Percentiles rank a stretch among this genome's conserved stretches.
Conservation (phyloP, 2,113 vertebrate species). For the Pteruthius melanotis region DNA sequence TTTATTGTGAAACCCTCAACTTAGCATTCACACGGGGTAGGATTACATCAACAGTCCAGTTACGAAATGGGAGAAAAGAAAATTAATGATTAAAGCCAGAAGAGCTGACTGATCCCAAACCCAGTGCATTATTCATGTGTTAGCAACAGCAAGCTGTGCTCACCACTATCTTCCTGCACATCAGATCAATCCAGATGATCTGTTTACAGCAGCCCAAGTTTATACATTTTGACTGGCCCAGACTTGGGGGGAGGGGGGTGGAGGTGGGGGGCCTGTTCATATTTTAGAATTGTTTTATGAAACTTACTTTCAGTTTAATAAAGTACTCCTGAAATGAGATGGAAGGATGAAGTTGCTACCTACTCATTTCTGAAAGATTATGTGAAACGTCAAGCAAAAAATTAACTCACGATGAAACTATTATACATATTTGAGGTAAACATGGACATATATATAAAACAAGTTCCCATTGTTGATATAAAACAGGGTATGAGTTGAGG, state of each 20-base stretch:
- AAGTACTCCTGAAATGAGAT: not conserved
- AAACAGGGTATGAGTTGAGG: not conserved
- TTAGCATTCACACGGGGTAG: not conserved
- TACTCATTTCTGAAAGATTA: not conserved
- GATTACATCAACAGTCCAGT: slow-evolving; percentile 16
- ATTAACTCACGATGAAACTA: not conserved
- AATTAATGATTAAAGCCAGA: slow-evolving; percentile 44
- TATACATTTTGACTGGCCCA: not conserved
- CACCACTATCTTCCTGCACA: not conserved
- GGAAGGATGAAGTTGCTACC: not conserved
- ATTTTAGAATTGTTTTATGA: not conserved
- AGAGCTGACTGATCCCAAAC: not conserved
- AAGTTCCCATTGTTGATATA: not conserved
- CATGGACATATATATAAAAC: not conserved
- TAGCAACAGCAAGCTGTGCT: not conserved
- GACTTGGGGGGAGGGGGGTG: not conserved
- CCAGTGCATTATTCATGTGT: not conserved
- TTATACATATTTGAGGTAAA: not conserved
- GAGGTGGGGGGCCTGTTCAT: too few relatives aligned
- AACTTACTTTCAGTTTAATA: not conserved
- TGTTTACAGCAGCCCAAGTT: not conserved
- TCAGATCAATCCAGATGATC: not conserved
- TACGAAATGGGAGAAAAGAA: slow-evolving; percentile 31
- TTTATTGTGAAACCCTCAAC: slow-evolving; percentile 40
- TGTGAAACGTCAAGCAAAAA: not conserved